Base-by-base conservation (phyloP, 2,888 invertebrate genomes). In the Drosophila nr. fundita region DNA sequence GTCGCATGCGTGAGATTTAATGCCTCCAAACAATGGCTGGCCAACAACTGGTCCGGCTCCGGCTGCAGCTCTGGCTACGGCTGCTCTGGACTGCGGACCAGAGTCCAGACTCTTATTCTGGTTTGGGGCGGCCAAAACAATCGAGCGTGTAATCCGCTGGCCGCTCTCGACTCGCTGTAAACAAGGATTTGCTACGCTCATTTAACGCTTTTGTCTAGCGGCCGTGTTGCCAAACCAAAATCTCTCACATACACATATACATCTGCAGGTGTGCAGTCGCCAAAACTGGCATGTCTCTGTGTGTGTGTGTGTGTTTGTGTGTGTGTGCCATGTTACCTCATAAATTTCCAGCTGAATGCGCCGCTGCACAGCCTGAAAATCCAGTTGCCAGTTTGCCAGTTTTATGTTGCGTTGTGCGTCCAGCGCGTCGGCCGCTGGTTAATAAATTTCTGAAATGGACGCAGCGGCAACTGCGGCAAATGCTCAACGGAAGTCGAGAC, bases 291-390 rank as follows among this genome's bases (percentile, higher is more conserved):
- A 71, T 69, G 68, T 66, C 75, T 38, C 18, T 38, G 11, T 38
- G 18, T 38, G 18, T 11, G 30, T 30, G 10, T 52, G 21, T 30
- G 49, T 52, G 50, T 50, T 30, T 5, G n/a, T n/a, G 21, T 52
- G 13, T 27, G 6, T 68, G 53, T 60, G 72, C 66, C 77, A 79
- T 73, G 73, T 68, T 78, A 80, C 81, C 89, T 89, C 90, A 91
- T 90, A 90, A 91, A 90, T 91, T 90, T 91, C 87, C 90, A 84
- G 75, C 74, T 90, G 89, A 89, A 89, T 89, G 91, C 89, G 80
- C 74, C 85, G 89, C 67, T 91, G 90, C 80, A 85, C 90, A 87
- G 78, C 76, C 80, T 68, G 70, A 74, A 81, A 88, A 89, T 90
- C 83, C 89, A 89, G 81, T 83, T 74, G 76, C 75, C 85, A 75